These are phyloP conservation scores for Patella pellucida DNA, from an alignment of 2,888 invertebrate species.

Conservation along the genomic window DNA sequence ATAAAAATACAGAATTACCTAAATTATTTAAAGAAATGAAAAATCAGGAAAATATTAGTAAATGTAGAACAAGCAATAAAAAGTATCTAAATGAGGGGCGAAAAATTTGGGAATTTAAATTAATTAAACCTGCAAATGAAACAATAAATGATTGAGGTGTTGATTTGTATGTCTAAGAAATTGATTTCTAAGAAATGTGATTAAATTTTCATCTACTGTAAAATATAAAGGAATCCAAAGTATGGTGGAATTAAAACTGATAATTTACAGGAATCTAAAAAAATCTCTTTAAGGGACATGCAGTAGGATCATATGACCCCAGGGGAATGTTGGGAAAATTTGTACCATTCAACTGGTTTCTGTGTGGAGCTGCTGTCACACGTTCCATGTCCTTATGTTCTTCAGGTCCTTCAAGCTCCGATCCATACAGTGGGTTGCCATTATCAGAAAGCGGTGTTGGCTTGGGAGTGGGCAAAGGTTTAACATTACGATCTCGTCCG, in stretches of 20 bases:
- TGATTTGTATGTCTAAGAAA: background rate
- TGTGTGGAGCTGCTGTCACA: background rate
- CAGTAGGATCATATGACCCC: background rate
- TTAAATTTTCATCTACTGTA: no score
- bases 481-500: background rate
- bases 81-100: background rate
- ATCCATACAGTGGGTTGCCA: slow-evolving; percentile 1
- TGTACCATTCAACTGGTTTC: slow-evolving; percentile 1
- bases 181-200: background rate
- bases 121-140: background rate
- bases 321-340: slow-evolving; percentile 1
- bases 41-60: no score
- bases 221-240: no score
- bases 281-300: background rate
- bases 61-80: no score
- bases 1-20: slow-evolving; percentile 10
- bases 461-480: background rate
- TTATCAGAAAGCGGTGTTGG: background rate
- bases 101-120: background rate
- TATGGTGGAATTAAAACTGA: no score
- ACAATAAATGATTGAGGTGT: background rate
- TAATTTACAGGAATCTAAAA: no score
- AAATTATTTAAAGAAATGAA: no score
- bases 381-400: background rate
- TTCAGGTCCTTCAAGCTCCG: background rate